Evolutionary conservation across 2,888 invertebrate genomes (phyloP).

Genomic region (Galerucella nymphaeae): DNA sequence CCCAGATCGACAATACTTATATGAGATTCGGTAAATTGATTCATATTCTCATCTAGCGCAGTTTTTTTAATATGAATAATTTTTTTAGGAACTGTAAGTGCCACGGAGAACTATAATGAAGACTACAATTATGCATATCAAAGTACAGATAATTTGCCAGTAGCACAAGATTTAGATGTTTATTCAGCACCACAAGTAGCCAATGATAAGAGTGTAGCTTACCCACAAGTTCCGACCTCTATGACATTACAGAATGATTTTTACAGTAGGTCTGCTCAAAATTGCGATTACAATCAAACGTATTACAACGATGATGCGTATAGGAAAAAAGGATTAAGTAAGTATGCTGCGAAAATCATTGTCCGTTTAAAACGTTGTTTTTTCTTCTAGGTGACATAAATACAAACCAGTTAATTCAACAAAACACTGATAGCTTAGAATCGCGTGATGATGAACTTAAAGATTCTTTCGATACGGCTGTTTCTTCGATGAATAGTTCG

Average conservation of each 20-base stretch:
- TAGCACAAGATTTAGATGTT: conserved; percentile 51
- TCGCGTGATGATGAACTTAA: conserved; percentile 69
- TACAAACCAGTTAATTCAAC: conserved; percentile 57
- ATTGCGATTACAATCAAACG: conserved; percentile 50
- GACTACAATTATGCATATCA: conserved; percentile 79
- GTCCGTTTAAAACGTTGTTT: too few species aligned
- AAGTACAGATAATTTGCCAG: conserved; percentile 71
- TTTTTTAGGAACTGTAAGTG: conserved; percentile 57
- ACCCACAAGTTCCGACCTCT: conserved; percentile 44
- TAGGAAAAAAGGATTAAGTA: conserved; percentile 30
- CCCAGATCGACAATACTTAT: conserved; percentile 60
- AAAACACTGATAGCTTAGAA: conserved; percentile 69
- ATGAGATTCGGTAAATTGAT: conserved; percentile 52
- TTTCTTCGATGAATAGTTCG: conserved; percentile 65
- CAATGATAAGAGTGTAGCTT: conserved; percentile 43
- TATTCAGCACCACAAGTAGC: conserved; percentile 38
- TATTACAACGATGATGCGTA: conserved; percentile 39
- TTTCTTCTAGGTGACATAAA: conserved; percentile 57
- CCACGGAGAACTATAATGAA: conserved; percentile 70
- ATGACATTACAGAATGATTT: conserved; percentile 50
- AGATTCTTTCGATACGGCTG: conserved; percentile 69
- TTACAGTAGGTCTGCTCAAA: conserved; percentile 55
- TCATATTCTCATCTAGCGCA: not conserved
- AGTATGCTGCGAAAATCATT: not conserved
- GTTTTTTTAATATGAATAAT: not conserved